Conservation (phyloP, 2,888 invertebrate genomes). For the Agrotis ipsilon region DNA sequence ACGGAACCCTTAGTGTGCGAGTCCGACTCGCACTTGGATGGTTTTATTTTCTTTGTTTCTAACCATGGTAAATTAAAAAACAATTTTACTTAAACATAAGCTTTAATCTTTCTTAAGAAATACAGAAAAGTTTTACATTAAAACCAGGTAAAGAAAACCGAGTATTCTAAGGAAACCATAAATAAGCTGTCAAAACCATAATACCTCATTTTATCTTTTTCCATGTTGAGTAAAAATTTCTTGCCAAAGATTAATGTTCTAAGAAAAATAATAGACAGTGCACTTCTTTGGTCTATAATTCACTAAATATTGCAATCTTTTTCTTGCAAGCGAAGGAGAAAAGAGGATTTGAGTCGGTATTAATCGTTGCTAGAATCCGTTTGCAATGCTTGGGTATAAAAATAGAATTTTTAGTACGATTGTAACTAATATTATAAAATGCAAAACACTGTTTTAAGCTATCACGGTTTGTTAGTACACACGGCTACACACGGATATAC, state of each 20-base stretch:
- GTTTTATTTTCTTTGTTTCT: too few species aligned
- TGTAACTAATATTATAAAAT: neutral
- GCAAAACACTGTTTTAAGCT: too few species aligned
- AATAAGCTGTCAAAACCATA: slow-evolving; percentile 50
- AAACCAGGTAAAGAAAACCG: slow-evolving; percentile 39
- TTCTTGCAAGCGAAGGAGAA: slow-evolving; percentile 8
- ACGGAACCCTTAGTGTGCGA: too few species aligned
- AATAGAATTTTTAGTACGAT: neutral
- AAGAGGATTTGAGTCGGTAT: slow-evolving; percentile 23
- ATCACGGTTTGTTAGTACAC: too few species aligned
- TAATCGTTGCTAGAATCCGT: slow-evolving; percentile 22
- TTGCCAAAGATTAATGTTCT: slow-evolving; percentile 39
- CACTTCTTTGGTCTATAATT: slow-evolving; percentile 31
- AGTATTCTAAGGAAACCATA: slow-evolving; percentile 44
- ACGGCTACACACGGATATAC: too few species aligned
- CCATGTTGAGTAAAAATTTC: slow-evolving; percentile 43
- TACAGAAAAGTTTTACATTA: slow-evolving; percentile 25
- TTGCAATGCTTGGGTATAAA: slow-evolving; percentile 4
- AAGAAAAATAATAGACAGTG: slow-evolving; percentile 22
- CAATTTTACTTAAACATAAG: too few species aligned
- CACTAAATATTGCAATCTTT: slow-evolving; percentile 15
- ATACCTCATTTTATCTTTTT: slow-evolving; percentile 54
- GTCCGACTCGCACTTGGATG: too few species aligned
- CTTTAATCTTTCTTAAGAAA: neutral
- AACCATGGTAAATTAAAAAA: too few species aligned